These are phyloP conservation scores for Noctua pronuba DNA, from an alignment of 2,888 invertebrate genomes.

Conservation along the genomic window DNA sequence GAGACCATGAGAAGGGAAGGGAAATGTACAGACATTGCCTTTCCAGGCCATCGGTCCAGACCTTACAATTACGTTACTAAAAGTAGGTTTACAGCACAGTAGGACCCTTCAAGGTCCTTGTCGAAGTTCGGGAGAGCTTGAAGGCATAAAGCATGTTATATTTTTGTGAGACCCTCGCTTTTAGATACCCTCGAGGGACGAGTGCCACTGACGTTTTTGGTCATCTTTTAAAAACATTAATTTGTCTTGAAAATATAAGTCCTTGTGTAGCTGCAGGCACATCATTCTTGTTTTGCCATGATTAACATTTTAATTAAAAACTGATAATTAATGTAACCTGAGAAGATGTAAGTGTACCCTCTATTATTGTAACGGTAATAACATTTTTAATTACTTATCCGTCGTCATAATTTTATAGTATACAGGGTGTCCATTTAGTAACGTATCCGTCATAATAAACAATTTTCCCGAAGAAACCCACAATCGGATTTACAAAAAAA, in stretches of 20 bases:
- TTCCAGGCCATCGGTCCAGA: too few relatives aligned
- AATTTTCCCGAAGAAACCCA: too few relatives aligned
- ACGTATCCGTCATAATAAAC: too few relatives aligned
- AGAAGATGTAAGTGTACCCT: neutral
- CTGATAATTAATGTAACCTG: neutral
- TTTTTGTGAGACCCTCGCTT: neutral
- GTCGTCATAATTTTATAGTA: too few relatives aligned
- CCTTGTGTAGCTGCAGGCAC: neutral
- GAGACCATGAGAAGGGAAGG: too few relatives aligned
- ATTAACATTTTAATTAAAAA: conserved; percentile 2
- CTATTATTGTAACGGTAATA: neutral
- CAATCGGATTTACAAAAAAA: too few relatives aligned
- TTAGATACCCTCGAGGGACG: conserved; percentile 2
- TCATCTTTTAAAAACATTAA: conserved; percentile 1
- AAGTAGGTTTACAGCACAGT: neutral
- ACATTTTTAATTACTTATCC: neutral
- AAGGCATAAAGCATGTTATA: neutral
- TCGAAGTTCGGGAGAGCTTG: neutral
- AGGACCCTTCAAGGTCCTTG: neutral
- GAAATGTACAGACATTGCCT: too few relatives aligned
- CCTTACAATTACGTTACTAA: neutral
- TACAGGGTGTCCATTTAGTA: neutral
- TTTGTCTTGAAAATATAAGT: conserved; percentile 7
- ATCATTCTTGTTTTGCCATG: conserved; percentile 13
- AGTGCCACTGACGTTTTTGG: neutral